These are phyloP conservation scores for Metopolophium dirhodum DNA, from an alignment of 1,140 invertebrate species.

Conservation along the genomic window DNA sequence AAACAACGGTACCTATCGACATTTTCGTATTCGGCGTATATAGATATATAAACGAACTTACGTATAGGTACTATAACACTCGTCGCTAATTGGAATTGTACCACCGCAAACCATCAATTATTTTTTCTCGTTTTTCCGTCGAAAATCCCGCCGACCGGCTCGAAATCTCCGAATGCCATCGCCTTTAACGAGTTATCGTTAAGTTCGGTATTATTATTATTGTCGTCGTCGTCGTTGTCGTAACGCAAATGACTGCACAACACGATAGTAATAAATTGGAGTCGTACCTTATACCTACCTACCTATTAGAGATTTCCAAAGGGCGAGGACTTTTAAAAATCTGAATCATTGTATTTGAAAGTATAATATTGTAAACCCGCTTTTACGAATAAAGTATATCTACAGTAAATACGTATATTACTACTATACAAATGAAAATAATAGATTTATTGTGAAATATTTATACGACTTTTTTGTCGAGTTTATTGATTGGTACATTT, in stretches of 20 bases:
- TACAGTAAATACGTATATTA: too few relatives aligned
- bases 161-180: not conserved
- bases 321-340: not conserved
- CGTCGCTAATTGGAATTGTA: not conserved
- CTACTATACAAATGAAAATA: not conserved
- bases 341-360: not conserved
- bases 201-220: not conserved
- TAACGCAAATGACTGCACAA: not conserved
- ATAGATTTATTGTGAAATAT: too few relatives aligned
- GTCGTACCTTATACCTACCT: too few relatives aligned
- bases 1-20: not conserved
- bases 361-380: not conserved
- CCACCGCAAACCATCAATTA: not conserved
- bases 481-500: too few relatives aligned
- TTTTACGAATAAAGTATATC: not conserved
- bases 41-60: not conserved
- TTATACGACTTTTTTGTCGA: too few relatives aligned
- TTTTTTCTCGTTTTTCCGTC: not conserved
- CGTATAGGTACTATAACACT: not conserved
- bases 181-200: not conserved
- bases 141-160: not conserved
- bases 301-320: not conserved
- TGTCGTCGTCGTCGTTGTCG: not conserved
- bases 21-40: not conserved
- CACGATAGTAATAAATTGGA: too few relatives aligned